These are phyloP conservation scores for Pachyuromys duprasi DNA, from an alignment of 2,797 vertebrate species.

Conservation along the genomic window DNA sequence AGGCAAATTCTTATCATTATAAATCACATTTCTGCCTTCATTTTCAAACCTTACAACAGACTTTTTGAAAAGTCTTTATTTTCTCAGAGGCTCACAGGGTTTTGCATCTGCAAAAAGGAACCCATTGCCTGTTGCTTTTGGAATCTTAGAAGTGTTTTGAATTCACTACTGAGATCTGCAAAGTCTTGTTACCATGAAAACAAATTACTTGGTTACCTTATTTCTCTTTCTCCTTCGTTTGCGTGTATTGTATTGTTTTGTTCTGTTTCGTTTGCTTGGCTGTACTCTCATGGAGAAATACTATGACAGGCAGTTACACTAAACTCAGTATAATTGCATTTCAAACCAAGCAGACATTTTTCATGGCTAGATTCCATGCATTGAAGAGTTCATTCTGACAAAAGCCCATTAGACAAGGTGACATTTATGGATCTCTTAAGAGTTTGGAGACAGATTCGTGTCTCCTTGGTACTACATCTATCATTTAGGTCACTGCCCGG, in stretches of 20 bases:
- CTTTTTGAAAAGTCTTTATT: constrained; percentile 42
- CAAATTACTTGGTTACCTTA: constrained; percentile 39
- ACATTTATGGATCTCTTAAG: not conserved
- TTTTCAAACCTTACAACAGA: constrained; percentile 40
- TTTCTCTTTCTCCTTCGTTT: not conserved
- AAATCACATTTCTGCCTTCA: constrained; percentile 29
- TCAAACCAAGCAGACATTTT: constrained; percentile 21
- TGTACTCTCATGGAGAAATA: not conserved
- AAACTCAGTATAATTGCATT: constrained; percentile 28
- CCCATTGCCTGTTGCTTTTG: not conserved
- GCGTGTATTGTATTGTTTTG: constrained; percentile 21
- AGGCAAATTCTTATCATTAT: not conserved
- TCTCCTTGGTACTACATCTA: constrained; percentile 3
- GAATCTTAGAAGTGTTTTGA: constrained; percentile 17
- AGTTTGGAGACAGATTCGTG: not conserved
- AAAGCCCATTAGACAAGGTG: not conserved
- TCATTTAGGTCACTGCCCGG: constrained; percentile 23
- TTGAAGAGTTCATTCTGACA: constrained; percentile 39
- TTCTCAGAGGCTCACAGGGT: constrained; percentile 11
- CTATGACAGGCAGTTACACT: constrained; percentile 2
- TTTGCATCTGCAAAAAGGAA: constrained; percentile 28
- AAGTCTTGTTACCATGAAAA: constrained; percentile 29
- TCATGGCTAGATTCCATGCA: constrained; percentile 27
- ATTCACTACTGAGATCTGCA: constrained; percentile 16
- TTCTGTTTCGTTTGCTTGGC: not conserved